These are phyloP conservation scores for Thamnophis sirtalis DNA, from an alignment of 2,113 vertebrate genomes.

Conservation along the genomic window DNA sequence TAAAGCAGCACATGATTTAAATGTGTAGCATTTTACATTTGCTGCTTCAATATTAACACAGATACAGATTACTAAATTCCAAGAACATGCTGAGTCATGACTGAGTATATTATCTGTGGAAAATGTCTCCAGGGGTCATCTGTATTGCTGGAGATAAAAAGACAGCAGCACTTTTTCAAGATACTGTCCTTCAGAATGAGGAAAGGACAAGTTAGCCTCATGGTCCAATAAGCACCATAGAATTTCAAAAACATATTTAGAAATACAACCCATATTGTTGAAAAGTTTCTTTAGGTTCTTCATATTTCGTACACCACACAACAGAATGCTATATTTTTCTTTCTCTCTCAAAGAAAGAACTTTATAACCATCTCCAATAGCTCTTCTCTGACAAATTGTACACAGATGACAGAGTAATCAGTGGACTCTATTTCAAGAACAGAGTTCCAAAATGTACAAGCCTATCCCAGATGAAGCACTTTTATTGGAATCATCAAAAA, in stretches of 20 bases:
- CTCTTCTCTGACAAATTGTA: neutral
- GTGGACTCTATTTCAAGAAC: neutral
- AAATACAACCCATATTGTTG: neutral
- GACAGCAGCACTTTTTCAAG: neutral
- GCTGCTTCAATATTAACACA: neutral
- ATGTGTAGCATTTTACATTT: neutral
- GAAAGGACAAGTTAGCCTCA: neutral
- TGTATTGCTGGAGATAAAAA: constrained; percentile 19
- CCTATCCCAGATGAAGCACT: neutral
- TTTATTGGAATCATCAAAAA: neutral
- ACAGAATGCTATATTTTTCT: neutral
- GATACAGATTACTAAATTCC: neutral
- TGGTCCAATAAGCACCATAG: neutral
- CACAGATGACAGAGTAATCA: neutral
- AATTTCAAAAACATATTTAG: neutral
- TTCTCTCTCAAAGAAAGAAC: neutral
- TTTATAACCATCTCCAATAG: neutral
- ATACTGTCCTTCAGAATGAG: neutral
- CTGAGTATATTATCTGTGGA: constrained; percentile 32
- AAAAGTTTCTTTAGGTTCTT: neutral
- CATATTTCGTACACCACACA: neutral
- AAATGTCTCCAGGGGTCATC: constrained; percentile 13
- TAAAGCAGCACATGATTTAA: neutral
- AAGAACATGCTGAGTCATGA: constrained; percentile 58
- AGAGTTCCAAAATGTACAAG: neutral